Conservation (phyloP, 2,888 invertebrate species). For the Scelioninae gen. 1 region DNA sequence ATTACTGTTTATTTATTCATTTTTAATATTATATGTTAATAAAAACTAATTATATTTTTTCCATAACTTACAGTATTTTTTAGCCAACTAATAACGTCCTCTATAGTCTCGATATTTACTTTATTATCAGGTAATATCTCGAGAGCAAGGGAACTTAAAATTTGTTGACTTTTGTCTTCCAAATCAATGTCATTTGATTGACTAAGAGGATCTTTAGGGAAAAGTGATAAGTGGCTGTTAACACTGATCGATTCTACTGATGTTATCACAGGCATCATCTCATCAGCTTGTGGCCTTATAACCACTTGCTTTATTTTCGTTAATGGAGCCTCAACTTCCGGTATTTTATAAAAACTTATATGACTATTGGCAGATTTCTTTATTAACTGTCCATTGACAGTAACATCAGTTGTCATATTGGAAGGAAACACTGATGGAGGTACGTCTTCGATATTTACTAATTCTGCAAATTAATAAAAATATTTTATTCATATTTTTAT, state of each 20-base stretch:
- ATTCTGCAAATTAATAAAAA: background rate
- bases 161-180: slow-evolving; percentile 4
- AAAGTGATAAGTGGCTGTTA: no score
- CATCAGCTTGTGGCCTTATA: no score
- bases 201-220: no score
- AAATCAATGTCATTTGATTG: no score
- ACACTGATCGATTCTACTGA: no score
- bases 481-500: no score
- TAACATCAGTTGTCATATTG: background rate
- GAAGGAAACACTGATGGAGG: background rate
- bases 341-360: background rate
- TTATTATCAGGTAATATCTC: background rate
- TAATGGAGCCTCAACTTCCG: background rate
- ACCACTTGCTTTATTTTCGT: no score
- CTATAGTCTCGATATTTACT: background rate
- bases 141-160: slow-evolving; percentile 32
- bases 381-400: background rate
- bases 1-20: no score
- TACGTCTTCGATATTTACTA: background rate
- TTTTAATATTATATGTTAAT: no score
- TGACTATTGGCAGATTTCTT: background rate
- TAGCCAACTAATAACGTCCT: slow-evolving; percentile 21
- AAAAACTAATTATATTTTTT: no score
- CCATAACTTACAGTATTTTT: slow-evolving; percentile 30
- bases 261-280: no score